Evolutionary conservation across 1,140 invertebrate genomes (phyloP), one percentile per base, ranked within the genome.

Genomic region (Gonatopus flavifemur): DNA sequence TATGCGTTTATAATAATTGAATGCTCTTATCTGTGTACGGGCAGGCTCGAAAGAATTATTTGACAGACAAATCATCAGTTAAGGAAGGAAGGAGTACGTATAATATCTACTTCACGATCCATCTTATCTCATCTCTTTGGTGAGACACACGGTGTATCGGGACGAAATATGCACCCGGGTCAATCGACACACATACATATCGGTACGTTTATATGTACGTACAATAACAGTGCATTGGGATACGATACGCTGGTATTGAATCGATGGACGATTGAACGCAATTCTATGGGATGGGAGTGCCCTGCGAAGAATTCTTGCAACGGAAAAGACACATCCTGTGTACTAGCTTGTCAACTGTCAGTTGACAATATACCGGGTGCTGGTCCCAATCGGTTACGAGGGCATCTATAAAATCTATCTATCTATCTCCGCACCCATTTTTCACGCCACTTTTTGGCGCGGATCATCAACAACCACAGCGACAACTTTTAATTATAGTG

Each of bases 201-300:
- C 30, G n/a, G n/a, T n/a, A n/a, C n/a, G n/a, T n/a, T n/a, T n/a
- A n/a, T n/a, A n/a, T n/a, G n/a, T n/a, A n/a, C n/a, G n/a, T n/a
- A n/a, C n/a, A n/a, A n/a, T n/a, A 58, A 32, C 48, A 58, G 39
- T 41, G 39, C 24, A 18, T 3, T n/a, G 22, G 21, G 44, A 13
- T 50, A 43, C 53, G 62, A 63, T 58, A 55, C 45, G 55, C 35
- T 48, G 46, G 43, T 48, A 46, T 50, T 59, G 52, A 60, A 66
- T 66, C 62, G 59, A 57, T 57, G 51, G 43, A 43, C 59, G 58
- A 62, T 62, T 62, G 59, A 62, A 39, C 54, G 54, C 50, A 61
- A 54, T 62, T 62, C 49, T 62, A 64, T 67, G 55, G 51, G 57
- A 55, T 60, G 62, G 66, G 66, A 69, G 62, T 60, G 66, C 58